phyloP scores from a whole-genome alignment of 1,140 invertebrate species.

The Pseudomyrmex pallidus region DNA sequence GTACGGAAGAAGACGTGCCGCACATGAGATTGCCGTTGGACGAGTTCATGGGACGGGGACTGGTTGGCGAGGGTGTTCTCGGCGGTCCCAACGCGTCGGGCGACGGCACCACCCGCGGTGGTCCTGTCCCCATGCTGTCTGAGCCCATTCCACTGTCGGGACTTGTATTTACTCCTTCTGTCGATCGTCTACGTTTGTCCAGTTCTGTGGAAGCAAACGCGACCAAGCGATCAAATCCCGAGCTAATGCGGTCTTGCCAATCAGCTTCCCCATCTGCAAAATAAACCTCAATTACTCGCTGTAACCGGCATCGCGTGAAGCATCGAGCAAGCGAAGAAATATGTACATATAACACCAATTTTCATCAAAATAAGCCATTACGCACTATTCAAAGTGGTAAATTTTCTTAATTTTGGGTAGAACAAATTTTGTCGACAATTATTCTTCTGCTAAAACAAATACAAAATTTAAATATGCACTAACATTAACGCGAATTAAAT shows the following conservation, averaged over 20 bases:
- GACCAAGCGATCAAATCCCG: conserved; percentile 94
- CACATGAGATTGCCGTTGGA: conserved; percentile 67
- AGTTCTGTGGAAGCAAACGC: conserved; percentile 94
- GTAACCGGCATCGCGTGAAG: background rate
- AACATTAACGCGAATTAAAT: background rate
- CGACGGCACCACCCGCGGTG: conserved; percentile 85
- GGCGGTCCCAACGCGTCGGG: conserved; percentile 87
- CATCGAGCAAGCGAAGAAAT: conserved; percentile 28
- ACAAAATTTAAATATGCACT: background rate
- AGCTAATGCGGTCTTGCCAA: conserved; percentile 94
- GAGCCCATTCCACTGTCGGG: conserved; percentile 92
- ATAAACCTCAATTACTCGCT: conserved; percentile 9
- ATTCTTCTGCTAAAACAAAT: background rate
- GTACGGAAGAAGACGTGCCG: conserved; percentile 82
- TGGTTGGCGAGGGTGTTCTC: conserved; percentile 89
- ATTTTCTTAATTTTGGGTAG: conserved; percentile 1
- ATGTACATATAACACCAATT: conserved; percentile 62
- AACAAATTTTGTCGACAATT: background rate
- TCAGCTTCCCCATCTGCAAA: conserved; percentile 88
- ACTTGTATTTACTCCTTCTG: conserved; percentile 91
- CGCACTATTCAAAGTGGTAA: conserved; percentile 27
- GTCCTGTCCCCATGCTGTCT: conserved; percentile 86
- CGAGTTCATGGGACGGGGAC: conserved; percentile 85
- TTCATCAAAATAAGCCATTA: conserved; percentile 85
- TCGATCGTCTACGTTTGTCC: conserved; percentile 91